phyloP scores from a whole-genome alignment of 1,140 invertebrate genomes.

The Drosophila grimshawi region DNA sequence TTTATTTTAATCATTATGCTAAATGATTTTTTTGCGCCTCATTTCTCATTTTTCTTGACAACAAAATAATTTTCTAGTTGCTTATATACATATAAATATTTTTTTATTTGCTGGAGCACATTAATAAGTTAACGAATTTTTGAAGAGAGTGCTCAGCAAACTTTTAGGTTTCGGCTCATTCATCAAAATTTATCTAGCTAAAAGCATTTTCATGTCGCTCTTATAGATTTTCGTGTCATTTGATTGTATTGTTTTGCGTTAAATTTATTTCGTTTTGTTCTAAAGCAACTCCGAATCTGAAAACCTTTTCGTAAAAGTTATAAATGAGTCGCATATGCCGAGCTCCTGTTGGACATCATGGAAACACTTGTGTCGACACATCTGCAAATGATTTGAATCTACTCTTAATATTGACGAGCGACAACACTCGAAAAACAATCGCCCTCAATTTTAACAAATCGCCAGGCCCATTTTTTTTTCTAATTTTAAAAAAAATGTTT shows the following conservation, averaged over 20 bases:
- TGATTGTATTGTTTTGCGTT: constrained; percentile 56
- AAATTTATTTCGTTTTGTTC: constrained; percentile 20
- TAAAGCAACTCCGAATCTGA: neutral
- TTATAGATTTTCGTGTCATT: constrained; percentile 64
- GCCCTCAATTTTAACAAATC: too few species aligned
- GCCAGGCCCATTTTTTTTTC: too few species aligned
- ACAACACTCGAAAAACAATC: neutral
- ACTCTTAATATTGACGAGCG: constrained; percentile 55
- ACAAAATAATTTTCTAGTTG: constrained; percentile 57
- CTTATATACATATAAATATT: constrained; percentile 9
- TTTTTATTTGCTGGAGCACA: constrained; percentile 17
- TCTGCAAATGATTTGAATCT: constrained; percentile 75
- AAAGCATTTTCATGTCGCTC: constrained; percentile 74
- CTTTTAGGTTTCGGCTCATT: constrained; percentile 15
- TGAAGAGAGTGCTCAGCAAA: constrained; percentile 2
- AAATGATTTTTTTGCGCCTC: constrained; percentile 73
- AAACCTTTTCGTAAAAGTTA: constrained; percentile 11
- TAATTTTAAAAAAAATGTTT: too few species aligned
- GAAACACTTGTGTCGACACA: constrained; percentile 73
- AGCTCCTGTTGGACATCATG: constrained; percentile 49
- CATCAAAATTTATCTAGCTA: constrained; percentile 50
- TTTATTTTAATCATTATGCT: constrained; percentile 83
- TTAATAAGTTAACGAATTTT: constrained; percentile 21
- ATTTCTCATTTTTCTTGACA: constrained; percentile 43
- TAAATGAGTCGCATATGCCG: constrained; percentile 74